Evolutionary conservation across 1,140 invertebrate species (phyloP), one percentile per base, ranked within the genome.

Genomic region (Drosophila bipectinata): DNA sequence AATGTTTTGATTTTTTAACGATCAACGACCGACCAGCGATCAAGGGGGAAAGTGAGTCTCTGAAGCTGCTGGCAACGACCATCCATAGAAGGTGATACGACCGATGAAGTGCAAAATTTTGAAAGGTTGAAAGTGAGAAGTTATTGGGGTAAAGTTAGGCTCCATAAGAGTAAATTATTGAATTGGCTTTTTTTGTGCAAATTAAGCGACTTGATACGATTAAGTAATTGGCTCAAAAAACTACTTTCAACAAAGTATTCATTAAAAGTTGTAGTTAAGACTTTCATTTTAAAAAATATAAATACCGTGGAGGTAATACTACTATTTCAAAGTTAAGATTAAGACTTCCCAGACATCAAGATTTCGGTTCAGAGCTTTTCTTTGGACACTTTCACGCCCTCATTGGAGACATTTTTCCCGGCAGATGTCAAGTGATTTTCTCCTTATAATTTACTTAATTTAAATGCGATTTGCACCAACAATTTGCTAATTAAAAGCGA

Each of bases 71-170:
- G 52, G 51, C 53, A 45, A 53, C 71, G 34, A 54, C 48, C 39
- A 39, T 8, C 61, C 72, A 66, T 66, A 75, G 63, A 75, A 75
- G 71, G 60, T 58, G 60, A 75, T 72, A 18, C 72, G 60, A 44
- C 63, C 60, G 72, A 75, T 75, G 72, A 75, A 75, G 72, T 75
- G 72, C 71, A 48, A 66, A 74, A 58, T 75, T 64, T 64, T 66
- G 60, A 74, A 74, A 66, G 67, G 45, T 85, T 79, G 82, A 85
- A 85, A 85, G 83, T 85, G 74, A 82, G 76, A 60, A 72, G 73
- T 18, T 37, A 30, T 47, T 5, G 47, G 24, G 32, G 32, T 30
- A 48, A 54, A 55, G 34, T 37, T 37, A 37, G 8, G 15, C 32
- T 8, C 30, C 28, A 34, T 56, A 48, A 57, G 18, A 32, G 41